A percentile compares a stretch with the other conserved stretches of the same genome.
Evolutionary conservation across 2,113 vertebrate species (phyloP).

Genomic region (Corythornis vintsioides): DNA sequence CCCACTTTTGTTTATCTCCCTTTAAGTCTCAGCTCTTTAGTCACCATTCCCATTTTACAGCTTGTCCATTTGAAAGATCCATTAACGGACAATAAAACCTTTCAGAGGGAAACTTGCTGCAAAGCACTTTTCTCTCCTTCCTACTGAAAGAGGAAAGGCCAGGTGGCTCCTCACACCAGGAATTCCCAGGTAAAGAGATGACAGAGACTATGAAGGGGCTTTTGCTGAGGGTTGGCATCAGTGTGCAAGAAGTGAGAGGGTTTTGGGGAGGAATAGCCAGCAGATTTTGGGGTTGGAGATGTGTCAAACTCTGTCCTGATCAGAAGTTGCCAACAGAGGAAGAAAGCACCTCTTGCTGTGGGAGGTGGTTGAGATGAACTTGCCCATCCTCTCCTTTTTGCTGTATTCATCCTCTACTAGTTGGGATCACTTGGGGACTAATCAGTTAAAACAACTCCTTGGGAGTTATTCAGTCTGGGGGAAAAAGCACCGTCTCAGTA

Average conservation of each 20-base stretch:
- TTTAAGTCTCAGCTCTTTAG: conserved; percentile 6
- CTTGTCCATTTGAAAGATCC: conserved; percentile 14
- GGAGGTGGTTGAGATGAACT: neutral
- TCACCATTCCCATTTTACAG: neutral
- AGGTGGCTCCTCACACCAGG: neutral
- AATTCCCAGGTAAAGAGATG: neutral
- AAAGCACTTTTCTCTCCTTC: neutral
- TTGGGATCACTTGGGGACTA: neutral
- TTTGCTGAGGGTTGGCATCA: neutral
- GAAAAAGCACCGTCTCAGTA: neutral
- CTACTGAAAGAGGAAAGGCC: neutral
- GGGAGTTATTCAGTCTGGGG: neutral
- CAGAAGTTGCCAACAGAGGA: neutral
- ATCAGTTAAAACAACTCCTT: neutral
- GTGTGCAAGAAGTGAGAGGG: neutral
- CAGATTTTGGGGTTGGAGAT: neutral
- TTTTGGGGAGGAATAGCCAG: neutral
- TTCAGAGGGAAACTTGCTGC: neutral
- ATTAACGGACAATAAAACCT: conserved; percentile 4
- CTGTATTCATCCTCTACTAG: neutral
- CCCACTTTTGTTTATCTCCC: conserved; percentile 16
- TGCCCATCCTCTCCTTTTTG: neutral
- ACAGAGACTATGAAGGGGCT: neutral
- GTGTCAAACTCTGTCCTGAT: fast-evolving
- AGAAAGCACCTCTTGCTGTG: neutral